These are phyloP conservation scores for Penaeus japonicus DNA, from an alignment of 1,140 invertebrate species.

Conservation along the genomic window DNA sequence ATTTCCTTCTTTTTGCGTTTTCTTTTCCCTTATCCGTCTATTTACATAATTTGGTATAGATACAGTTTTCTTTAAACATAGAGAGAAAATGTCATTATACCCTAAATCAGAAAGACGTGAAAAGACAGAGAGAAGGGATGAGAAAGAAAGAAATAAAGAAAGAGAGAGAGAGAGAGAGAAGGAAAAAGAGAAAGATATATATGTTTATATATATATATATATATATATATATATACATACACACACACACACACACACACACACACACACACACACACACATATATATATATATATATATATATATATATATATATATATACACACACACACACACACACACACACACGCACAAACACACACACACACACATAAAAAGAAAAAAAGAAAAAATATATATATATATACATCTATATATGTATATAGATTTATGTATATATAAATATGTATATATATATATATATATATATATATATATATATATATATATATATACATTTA, in stretches of 20 bases:
- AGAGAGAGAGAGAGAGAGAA: not conserved
- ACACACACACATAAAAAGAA: not conserved
- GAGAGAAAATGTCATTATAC: not conserved
- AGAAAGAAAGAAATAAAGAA: not conserved
- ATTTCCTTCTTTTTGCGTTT: too few relatives aligned
- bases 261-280: not conserved
- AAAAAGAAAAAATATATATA: not conserved
- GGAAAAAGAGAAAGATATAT: constrained; percentile 9
- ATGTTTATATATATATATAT: constrained; percentile 18
- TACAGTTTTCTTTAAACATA: not conserved
- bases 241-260: not conserved
- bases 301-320: not conserved
- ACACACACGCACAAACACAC: not conserved
- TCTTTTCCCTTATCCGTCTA: too few relatives aligned
- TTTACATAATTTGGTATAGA: too few relatives aligned
- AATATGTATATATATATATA: not conserved
- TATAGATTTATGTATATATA: not conserved
- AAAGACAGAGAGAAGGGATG: not conserved
- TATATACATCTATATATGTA: constrained; percentile 8
- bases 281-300: constrained; percentile 24
- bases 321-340: not conserved
- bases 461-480: constrained; percentile 28
- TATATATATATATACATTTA: constrained; percentile 25
- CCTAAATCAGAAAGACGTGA: not conserved
- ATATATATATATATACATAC: not conserved